Percentiles rank a stretch among this genome's conserved stretches.
Conservation (phyloP, 2,888 invertebrate species). For the Euclidia mi region DNA sequence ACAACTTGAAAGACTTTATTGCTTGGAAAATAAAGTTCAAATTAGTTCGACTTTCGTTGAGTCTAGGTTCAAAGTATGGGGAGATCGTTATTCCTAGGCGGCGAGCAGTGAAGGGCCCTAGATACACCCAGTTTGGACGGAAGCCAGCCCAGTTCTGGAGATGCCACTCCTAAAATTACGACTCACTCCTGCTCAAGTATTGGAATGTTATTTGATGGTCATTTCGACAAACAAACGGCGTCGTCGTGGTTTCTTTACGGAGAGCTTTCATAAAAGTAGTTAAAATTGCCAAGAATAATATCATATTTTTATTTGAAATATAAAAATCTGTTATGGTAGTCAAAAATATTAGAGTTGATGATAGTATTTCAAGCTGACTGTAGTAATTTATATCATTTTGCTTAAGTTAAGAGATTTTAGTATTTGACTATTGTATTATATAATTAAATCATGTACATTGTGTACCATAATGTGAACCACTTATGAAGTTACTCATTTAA, state of each 20-base stretch:
- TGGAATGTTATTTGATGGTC: constrained; percentile 48
- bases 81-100: constrained; percentile 73
- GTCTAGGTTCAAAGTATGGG: constrained; percentile 48
- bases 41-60: constrained; percentile 27
- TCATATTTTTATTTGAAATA: too few species aligned
- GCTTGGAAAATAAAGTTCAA: constrained; percentile 30
- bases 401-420: too few species aligned
- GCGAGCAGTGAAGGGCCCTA: constrained; percentile 67
- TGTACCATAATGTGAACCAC: too few species aligned
- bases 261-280: background rate
- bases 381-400: too few species aligned
- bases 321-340: too few species aligned
- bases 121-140: constrained; percentile 64
- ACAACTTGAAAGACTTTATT: constrained; percentile 21
- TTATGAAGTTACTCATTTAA: too few species aligned
- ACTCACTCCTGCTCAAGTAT: constrained; percentile 43
- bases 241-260: background rate
- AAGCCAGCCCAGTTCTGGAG: constrained; percentile 58
- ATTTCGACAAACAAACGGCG: constrained; percentile 44
- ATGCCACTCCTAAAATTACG: constrained; percentile 51
- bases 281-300: background rate
- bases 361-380: too few species aligned
- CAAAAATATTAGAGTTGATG: too few species aligned
- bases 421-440: too few species aligned
- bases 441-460: too few species aligned